A percentile compares a stretch with the other conserved stretches of the same genome.
These are phyloP conservation scores for Nezara viridula DNA, from an alignment of 2,888 invertebrate genomes.

Conservation along the genomic window DNA sequence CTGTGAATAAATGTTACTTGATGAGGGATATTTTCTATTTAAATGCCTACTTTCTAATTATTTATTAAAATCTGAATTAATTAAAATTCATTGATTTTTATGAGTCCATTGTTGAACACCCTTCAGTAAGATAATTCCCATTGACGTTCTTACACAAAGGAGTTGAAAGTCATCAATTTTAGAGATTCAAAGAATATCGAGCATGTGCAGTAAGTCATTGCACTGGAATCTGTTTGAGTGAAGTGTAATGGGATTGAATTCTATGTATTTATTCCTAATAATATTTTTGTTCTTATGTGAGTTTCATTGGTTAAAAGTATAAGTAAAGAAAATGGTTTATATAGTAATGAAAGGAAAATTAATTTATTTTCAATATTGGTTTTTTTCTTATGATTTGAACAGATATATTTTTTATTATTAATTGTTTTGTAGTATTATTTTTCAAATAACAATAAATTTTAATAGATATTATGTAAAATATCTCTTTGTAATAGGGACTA, in stretches of 20 bases:
- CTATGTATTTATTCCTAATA: background rate
- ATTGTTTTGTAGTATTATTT: no score
- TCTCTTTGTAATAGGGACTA: background rate
- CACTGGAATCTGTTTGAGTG: background rate
- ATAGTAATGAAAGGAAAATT: background rate
- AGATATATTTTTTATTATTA: background rate
- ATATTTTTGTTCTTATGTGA: background rate
- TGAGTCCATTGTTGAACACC: background rate
- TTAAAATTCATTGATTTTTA: background rate
- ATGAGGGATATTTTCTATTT: background rate
- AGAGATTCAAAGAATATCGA: constrained; percentile 5
- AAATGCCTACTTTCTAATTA: background rate
- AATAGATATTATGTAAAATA: background rate
- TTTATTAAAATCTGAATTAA: background rate
- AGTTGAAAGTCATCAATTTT: constrained; percentile 22
- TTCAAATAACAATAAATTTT: background rate
- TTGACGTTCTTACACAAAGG: constrained; percentile 19
- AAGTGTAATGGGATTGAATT: background rate
- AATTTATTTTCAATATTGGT: background rate
- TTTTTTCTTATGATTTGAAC: background rate
- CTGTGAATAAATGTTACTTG: constrained; percentile 48
- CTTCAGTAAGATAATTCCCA: background rate
- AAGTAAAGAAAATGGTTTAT: background rate
- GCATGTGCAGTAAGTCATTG: constrained; percentile 42
- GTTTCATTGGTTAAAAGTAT: background rate